These are phyloP conservation scores for Notolabrus celidotus DNA, from an alignment of 2,797 vertebrate species.

Conservation along the genomic window DNA sequence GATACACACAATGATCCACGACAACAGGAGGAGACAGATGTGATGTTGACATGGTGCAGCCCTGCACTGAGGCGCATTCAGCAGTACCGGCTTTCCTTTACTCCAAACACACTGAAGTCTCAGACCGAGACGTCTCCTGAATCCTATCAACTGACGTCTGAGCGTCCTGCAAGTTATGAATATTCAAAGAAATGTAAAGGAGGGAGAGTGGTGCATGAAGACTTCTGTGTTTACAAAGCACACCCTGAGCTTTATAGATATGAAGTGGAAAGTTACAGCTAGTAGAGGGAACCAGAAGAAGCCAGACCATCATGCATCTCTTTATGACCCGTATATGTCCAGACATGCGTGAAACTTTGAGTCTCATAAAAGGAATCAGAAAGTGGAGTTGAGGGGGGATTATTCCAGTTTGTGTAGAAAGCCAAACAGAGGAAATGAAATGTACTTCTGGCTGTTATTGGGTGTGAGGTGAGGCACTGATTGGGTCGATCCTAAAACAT, in stretches of 20 bases:
- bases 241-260: conserved; percentile 19
- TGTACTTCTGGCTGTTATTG: conserved; percentile 1
- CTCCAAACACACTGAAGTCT: background rate
- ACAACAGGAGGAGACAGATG: conserved; percentile 33
- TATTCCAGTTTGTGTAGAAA: conserved; percentile 11
- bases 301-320: conserved; percentile 58
- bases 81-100: background rate
- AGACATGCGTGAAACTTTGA: conserved; percentile 51
- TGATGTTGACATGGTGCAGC: conserved; percentile 39
- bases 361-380: conserved; percentile 14
- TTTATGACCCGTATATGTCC: conserved; percentile 32
- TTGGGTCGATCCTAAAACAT: conserved; percentile 10
- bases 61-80: conserved; percentile 7
- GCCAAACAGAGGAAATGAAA: conserved; percentile 1
- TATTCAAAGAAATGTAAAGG: background rate
- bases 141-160: background rate
- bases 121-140: no score
- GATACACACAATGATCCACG: conserved; percentile 31
- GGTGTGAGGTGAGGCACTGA: conserved; percentile 18
- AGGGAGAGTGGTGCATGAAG: conserved; percentile 1
- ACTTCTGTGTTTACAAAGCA: conserved; percentile 20
- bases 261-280: conserved; percentile 6
- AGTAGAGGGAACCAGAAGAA: conserved; percentile 33
- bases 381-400: conserved; percentile 17
- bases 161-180: background rate